phyloP scores from a whole-genome alignment of 2,888 invertebrate genomes.

The Schizaphis graminum region DNA sequence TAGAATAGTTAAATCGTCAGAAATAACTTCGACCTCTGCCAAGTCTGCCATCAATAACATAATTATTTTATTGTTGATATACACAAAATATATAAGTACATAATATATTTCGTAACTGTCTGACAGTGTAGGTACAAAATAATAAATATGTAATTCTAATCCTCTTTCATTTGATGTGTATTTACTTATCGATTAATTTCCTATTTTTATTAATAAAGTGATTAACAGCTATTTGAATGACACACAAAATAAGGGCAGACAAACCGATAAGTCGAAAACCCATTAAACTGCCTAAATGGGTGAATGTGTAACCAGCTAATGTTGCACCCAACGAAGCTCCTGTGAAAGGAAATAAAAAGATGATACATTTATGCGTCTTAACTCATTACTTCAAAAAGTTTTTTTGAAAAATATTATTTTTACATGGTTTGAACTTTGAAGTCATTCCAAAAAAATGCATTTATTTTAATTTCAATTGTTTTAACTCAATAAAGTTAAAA shows the following conservation, averaged over 20 bases:
- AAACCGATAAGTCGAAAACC: constrained; percentile 41
- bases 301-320: constrained; percentile 44
- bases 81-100: too few species aligned
- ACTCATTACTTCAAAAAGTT: not conserved
- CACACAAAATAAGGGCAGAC: not conserved
- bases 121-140: not conserved
- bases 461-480: not conserved
- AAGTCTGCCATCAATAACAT: too few species aligned
- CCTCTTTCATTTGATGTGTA: not conserved
- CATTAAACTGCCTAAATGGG: constrained; percentile 16
- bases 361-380: not conserved
- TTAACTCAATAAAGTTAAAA: not conserved
- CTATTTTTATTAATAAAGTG: not conserved
- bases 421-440: not conserved
- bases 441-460: not conserved
- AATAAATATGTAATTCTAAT: not conserved
- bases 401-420: not conserved
- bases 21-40: too few species aligned
- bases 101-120: not conserved
- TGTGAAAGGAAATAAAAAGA: not conserved
- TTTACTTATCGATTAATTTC: not conserved
- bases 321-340: constrained; percentile 1
- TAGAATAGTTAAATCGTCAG: too few species aligned
- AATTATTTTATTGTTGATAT: too few species aligned
- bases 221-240: constrained; percentile 27